These are phyloP conservation scores for Neodiprion pinetum DNA, from an alignment of 1,140 invertebrate species.

Conservation along the genomic window DNA sequence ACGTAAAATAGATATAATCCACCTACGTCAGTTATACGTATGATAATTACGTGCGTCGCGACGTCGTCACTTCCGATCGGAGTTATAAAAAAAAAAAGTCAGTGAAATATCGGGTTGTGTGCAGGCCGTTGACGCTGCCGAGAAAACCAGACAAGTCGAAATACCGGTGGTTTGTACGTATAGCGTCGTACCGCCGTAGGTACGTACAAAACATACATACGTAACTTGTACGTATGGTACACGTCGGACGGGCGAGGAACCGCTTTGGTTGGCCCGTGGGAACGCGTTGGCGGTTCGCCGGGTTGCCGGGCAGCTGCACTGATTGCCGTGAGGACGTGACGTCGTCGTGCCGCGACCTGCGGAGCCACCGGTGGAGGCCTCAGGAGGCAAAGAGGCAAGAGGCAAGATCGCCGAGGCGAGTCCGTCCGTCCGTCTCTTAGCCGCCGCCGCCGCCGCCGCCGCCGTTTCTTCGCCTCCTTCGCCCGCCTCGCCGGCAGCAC, in stretches of 20 bases:
- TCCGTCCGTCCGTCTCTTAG: background rate
- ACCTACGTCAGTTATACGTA: no score
- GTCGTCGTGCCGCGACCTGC: conserved; percentile 23
- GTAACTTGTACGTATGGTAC: no score
- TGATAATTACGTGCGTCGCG: no score
- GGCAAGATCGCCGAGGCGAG: background rate
- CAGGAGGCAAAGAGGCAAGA: background rate
- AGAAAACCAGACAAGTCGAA: no score
- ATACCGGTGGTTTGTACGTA: no score
- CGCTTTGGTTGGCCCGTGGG: conserved; percentile 50
- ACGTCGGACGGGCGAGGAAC: background rate
- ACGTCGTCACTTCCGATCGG: no score
- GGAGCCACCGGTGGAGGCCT: background rate
- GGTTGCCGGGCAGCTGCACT: conserved; percentile 52
- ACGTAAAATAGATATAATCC: no score
- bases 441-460: conserved; percentile 10
- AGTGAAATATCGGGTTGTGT: no score
- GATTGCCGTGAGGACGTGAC: conserved; percentile 54
- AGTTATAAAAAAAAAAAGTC: no score
- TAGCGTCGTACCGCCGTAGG: no score
- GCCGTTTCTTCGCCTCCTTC: conserved; percentile 16
- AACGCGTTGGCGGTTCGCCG: conserved; percentile 54
- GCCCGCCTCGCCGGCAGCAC: conserved; percentile 17
- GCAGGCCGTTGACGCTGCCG: no score
- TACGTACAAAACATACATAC: no score